Evolutionary conservation across 2,888 invertebrate species (phyloP).

Genomic region (Drosophila longiperda): DNA sequence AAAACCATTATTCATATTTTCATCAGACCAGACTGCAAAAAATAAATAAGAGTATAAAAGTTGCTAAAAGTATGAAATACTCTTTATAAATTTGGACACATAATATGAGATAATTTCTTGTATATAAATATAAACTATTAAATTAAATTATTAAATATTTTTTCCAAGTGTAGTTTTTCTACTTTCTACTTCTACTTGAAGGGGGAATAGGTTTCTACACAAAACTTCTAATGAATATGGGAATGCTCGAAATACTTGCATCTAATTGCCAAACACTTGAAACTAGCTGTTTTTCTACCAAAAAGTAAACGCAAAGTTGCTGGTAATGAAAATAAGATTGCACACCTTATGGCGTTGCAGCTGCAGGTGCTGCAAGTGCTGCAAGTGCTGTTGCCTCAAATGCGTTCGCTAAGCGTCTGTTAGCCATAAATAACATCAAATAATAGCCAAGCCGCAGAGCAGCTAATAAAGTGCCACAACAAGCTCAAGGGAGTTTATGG

Average conservation of each 20-base stretch:
- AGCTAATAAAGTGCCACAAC: constrained; percentile 67
- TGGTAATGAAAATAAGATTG: constrained; percentile 58
- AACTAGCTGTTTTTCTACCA: constrained; percentile 19
- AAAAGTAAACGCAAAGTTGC: constrained; percentile 28
- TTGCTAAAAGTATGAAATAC: background rate
- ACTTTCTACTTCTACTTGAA: no score
- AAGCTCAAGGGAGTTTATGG: constrained; percentile 11
- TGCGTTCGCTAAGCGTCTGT: constrained; percentile 56
- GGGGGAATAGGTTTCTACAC: constrained; percentile 1
- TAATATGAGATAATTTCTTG: background rate
- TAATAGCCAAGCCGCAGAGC: constrained; percentile 50
- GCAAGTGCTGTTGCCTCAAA: constrained; percentile 23
- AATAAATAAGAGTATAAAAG: background rate
- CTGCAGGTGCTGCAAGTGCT: constrained; percentile 18
- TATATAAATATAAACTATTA: background rate
- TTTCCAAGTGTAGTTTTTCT: background rate
- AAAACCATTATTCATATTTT: background rate
- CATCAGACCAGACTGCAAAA: background rate
- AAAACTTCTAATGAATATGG: constrained; percentile 47
- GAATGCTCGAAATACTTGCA: constrained; percentile 42
- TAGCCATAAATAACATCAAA: constrained; percentile 72
- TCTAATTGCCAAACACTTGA: constrained; percentile 62
- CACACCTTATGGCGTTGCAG: constrained; percentile 47
- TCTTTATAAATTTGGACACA: background rate
- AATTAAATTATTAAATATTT: background rate